A percentile compares a stretch with the other conserved stretches of the same genome.
phyloP scores from a whole-genome alignment of 2,888 invertebrate species.

The Luperina testacea region DNA sequence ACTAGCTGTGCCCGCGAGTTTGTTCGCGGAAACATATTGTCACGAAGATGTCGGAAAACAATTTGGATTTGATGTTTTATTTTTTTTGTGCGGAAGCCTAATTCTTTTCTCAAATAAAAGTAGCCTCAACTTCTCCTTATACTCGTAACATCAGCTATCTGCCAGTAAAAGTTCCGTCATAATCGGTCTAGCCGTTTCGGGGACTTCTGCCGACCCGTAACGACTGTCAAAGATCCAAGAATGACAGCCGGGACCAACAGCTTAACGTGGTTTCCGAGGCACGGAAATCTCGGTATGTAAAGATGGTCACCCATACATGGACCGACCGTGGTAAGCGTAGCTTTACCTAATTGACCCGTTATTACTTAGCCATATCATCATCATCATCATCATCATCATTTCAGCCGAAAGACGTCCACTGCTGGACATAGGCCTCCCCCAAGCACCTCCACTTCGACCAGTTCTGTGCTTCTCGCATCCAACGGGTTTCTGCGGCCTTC shows the following conservation, averaged over 20 bases:
- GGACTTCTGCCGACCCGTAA: not conserved
- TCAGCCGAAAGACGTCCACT: no score
- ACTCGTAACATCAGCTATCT: not conserved
- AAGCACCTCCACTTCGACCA: no score
- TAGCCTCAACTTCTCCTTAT: not conserved
- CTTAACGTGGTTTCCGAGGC: no score
- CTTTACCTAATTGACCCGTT: not conserved
- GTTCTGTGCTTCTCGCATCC: no score
- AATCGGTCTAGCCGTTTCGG: no score
- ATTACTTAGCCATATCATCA: not conserved
- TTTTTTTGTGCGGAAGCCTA: not conserved
- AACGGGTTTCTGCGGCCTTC: no score
- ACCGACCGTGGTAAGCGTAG: not conserved
- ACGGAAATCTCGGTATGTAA: not conserved
- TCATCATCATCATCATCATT: no score
- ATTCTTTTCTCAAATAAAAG: not conserved
- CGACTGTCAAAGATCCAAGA: not conserved
- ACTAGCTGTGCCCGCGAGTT: not conserved
- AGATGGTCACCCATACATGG: not conserved
- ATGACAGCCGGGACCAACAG: no score
- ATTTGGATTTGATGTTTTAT: not conserved
- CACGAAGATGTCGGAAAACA: not conserved
- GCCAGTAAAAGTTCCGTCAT: no score
- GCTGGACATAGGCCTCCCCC: no score
- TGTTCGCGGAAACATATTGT: not conserved